Base-by-base conservation (phyloP, 2,113 vertebrate genomes). In the Upupa epops region DNA sequence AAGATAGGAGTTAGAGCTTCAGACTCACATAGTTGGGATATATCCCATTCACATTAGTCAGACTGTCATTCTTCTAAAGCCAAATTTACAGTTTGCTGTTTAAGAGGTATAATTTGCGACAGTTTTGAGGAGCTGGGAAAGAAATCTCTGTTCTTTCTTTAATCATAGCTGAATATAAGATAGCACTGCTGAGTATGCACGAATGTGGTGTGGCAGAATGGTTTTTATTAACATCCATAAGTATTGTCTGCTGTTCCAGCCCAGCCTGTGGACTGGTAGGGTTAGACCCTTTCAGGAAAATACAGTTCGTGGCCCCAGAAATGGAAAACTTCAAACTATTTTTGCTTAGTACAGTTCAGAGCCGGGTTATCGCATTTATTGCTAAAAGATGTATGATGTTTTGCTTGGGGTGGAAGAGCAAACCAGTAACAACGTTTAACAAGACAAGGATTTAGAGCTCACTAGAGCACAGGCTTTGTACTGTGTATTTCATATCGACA, bases 1-100 rank as follows among this genome's bases (percentile, higher is more conserved):
- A 86, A 86, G 32, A 20, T 3, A 8, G 55, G 36, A 92, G 31
- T 65, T 46, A 63, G 66, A 81, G 34, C 36, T 90, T 65, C 17
- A 54, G 65, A n/a, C 26, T 83, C 40, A 28, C 45, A 28, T 56
- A 60, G 22, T 86, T 91, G 58, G 25, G 7, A 68, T 54, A 42
- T 61, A 28, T 79, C 58, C 70, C 74, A 73, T n/a, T 75, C 32
- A n/a, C 42, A 42, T 92, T 70, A 54, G 65, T 66, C 45, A 88
- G 68, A 64, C 49, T 58, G 36, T 54, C 54, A n/a, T 90, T 95
- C 65, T 82, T 83, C 76, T 91, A 83, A 95, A 92, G 74, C 63
- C 90, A 94, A 80, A 90, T 83, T 75, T 84, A 89, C 34, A 95
- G 83, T 93, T 94, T 90, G 37, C 54, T 88, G n/a, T 85, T 93